Evolutionary conservation across 2,797 vertebrate genomes (phyloP), one percentile per base, ranked within the genome.

Genomic region (Pseudochirops cupreus): DNA sequence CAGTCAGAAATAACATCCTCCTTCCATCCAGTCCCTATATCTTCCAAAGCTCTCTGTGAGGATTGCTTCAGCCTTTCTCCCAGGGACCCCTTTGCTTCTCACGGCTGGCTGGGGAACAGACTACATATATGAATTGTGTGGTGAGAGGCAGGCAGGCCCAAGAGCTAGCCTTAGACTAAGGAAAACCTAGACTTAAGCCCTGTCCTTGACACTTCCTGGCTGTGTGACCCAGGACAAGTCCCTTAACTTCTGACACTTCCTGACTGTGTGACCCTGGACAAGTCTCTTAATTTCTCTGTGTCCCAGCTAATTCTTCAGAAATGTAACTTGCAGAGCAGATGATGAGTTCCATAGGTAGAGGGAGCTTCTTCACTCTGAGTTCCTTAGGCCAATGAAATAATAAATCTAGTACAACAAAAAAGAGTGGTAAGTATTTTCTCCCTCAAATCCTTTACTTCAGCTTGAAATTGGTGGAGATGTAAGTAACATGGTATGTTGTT

Each of bases 1-100:
- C 26, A 58, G 74, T 94, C 62, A 53, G 93, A 94, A 96, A 96
- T 74, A 18, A 74, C 5, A 74, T 74, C 62, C 16, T n/a, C 62
- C 33, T 74, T 74, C 16, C n/a, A n/a, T 74, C 62, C 33, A 74
- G n/a, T 39, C 3, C 16, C 13, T n/a, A 74, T 3, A 21, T 74
- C 33, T 39, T 74, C 62, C 16, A 39, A 14, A 74, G n/a, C 16
- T 16, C 33, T n/a, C 33, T 74, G 33, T 31, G 33, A 74, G 16
- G 33, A n/a, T 39, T n/a, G 33, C n/a, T 74, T 7, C 14, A 74
- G n/a, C 16, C 62, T 39, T 74, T 74, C 62, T 74, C 4, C 59
- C 31, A 33, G 59, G 31, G 31, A n/a, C 12, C 13, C 13, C 53
- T 1, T 54, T 54, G 53, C 53, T 54, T 54, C 10, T 54, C 53